Conservation (phyloP, 2,797 vertebrate species). For the Xerus rutilus region DNA sequence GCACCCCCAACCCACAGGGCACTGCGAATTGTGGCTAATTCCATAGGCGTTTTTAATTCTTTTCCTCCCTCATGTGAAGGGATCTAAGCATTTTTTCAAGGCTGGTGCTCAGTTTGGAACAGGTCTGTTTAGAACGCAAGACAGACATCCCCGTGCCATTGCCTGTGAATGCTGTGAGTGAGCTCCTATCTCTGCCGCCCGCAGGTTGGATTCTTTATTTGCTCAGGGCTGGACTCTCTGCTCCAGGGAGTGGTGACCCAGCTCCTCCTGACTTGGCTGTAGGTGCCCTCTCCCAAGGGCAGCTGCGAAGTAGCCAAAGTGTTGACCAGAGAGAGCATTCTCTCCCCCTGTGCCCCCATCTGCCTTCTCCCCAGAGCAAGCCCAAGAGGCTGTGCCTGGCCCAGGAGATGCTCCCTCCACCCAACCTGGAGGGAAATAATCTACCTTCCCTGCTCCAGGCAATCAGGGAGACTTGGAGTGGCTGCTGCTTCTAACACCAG, state of each 20-base stretch:
- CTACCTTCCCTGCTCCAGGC: neutral
- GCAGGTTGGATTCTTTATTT: neutral
- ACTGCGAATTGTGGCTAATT: neutral
- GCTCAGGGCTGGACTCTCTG: neutral
- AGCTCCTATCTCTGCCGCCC: neutral
- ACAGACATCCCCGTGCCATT: fast-evolving
- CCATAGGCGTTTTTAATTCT: neutral
- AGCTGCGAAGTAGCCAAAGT: neutral
- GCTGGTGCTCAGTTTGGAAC: neutral
- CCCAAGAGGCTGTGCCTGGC: neutral
- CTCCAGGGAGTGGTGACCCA: neutral
- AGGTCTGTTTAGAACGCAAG: neutral
- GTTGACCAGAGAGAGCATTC: neutral
- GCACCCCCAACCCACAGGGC: too few species aligned
- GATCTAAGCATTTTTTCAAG: constrained; percentile 18
- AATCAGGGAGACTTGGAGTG: neutral
- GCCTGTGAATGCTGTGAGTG: too few species aligned
- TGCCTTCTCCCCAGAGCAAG: neutral
- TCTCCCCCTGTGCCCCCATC: neutral
- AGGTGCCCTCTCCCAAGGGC: neutral
- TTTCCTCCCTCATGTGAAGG: neutral
- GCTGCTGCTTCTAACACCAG: neutral
- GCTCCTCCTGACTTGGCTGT: neutral
- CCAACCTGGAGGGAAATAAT: neutral
- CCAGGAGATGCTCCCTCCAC: neutral